Evolutionary conservation across 2,888 invertebrate species (phyloP), one percentile per base, ranked within the genome.

Genomic region (Dromius quadrimaculatus): DNA sequence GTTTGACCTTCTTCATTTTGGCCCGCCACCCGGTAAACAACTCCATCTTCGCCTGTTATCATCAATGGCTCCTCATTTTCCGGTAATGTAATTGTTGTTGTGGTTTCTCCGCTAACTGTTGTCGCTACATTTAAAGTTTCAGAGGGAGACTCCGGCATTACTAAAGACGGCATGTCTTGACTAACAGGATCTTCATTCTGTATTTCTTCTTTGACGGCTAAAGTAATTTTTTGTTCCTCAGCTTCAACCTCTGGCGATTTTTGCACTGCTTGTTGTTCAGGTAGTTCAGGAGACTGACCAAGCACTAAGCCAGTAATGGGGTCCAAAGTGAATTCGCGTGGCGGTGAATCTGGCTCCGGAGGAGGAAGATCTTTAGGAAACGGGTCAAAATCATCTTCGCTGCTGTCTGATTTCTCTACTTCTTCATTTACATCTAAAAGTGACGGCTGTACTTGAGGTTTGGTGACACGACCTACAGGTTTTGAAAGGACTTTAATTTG

Each of bases 41-140:
- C 89, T n/a, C 94, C 93, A 77, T 94, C 93, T 75, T 93, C 93
- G 0, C 93, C 93, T 0, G 92, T 89, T 38, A 93, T 92, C 77
- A 93, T 88, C 72, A 93, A 87, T 11, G 93, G 89, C 72, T 88
- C 86, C 22, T 89, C 87, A 1, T 76, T 75, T 50, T 82, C 72
- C 65, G 77, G 74, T 23, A 81, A 72, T 2, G 79, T 77, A 61
- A 81, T 77, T 1, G 77, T 74, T 63, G 63, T 47, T 3, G 50
- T 68, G 6, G 23, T 72, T 83, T 79, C 78, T n/a, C 75, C 41
- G 4, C 38, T 36, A 2, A 50, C n/a, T 1, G 41, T 62, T 5
- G 62, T 62, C n/a, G 62, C 62, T 1, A 62, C 62, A 41, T 38
- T 47, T 13, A 28, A 17, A 1, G 1, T 43, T 4, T 17, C 45